phyloP scores from a whole-genome alignment of 2,797 vertebrate species.

The Myotis daubentonii region DNA sequence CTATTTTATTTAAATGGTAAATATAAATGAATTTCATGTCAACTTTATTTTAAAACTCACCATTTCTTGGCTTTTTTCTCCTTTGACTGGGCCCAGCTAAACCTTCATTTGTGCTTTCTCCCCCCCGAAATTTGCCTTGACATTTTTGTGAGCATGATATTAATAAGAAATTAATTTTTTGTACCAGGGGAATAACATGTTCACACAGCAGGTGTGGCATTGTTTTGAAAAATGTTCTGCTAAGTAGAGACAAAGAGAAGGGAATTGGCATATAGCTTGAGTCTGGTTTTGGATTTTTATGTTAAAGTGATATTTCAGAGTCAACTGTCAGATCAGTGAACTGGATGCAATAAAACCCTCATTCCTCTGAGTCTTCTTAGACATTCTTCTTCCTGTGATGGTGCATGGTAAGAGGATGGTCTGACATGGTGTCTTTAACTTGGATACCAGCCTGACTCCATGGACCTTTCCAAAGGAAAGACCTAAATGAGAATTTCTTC shows the following conservation, averaged over 20 bases:
- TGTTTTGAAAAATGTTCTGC: conserved; percentile 52
- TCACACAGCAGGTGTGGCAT: conserved; percentile 42
- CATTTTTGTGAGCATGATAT: conserved; percentile 44
- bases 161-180: conserved; percentile 62
- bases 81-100: not conserved
- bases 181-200: conserved; percentile 29
- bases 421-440: not conserved
- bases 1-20: not conserved
- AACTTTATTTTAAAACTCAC: not conserved
- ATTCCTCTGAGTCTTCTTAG: not conserved
- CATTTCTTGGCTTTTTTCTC: not conserved
- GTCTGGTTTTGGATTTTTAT: conserved; percentile 12
- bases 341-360: not conserved
- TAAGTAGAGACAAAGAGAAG: conserved; percentile 37
- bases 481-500: not conserved
- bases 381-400: not conserved
- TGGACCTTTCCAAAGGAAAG: not conserved
- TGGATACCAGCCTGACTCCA: not conserved
- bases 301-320: conserved; percentile 37
- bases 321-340: not conserved
- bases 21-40: not conserved
- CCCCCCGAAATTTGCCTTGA: not conserved
- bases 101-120: not conserved
- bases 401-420: not conserved
- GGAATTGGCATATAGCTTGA: conserved; percentile 15